Evolutionary conservation across 1,140 invertebrate genomes (phyloP).

Genomic region (Zaprionus ornatus): DNA sequence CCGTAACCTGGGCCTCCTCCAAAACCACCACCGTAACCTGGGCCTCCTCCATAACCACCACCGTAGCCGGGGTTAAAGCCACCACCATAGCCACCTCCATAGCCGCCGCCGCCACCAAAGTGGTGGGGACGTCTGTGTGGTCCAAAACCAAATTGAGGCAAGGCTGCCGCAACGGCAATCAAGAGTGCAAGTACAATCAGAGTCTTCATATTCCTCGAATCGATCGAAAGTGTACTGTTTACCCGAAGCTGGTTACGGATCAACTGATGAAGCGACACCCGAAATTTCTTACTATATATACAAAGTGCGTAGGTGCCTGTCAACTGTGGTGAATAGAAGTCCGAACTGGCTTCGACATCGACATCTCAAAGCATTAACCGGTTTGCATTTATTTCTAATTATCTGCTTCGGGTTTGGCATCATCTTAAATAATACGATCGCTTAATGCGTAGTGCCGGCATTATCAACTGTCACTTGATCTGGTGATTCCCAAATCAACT

Average conservation of each 20-base stretch:
- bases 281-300: constrained; percentile 37
- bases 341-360: constrained; percentile 23
- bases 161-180: constrained; percentile 43
- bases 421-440: constrained; percentile 13
- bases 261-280: constrained; percentile 55
- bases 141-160: constrained; percentile 49
- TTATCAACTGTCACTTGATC: constrained; percentile 29
- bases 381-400: constrained; percentile 68
- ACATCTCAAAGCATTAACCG: constrained; percentile 44
- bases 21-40: constrained; percentile 30
- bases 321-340: constrained; percentile 40
- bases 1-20: constrained; percentile 20
- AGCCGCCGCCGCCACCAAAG: constrained; percentile 40
- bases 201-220: constrained; percentile 56
- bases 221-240: constrained; percentile 12
- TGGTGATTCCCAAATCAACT: constrained; percentile 57
- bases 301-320: constrained; percentile 5
- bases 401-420: constrained; percentile 36
- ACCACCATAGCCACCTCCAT: constrained; percentile 16
- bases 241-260: constrained; percentile 24
- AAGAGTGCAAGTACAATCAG: constrained; percentile 58
- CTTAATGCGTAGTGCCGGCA: background rate
- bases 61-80: constrained; percentile 4
- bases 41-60: constrained; percentile 34
- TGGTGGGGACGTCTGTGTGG: constrained; percentile 11